Evolutionary conservation across 2,888 invertebrate genomes (phyloP).

Genomic region (Busseola fusca): DNA sequence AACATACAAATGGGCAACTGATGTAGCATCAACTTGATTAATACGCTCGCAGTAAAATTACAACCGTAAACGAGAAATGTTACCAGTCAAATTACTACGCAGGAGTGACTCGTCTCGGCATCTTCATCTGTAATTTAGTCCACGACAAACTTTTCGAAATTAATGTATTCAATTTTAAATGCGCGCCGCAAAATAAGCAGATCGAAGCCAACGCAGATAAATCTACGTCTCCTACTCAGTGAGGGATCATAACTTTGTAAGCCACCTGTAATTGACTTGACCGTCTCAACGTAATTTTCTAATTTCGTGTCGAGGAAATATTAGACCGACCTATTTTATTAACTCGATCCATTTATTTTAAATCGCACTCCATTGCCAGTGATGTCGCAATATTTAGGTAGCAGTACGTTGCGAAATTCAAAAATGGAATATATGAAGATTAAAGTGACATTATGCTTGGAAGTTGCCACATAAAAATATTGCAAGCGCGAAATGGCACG

Average conservation of each 20-base stretch:
- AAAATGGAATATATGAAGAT: constrained; percentile 56
- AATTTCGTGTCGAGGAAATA: constrained; percentile 67
- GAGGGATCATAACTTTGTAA: constrained; percentile 81
- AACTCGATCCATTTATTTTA: constrained; percentile 66
- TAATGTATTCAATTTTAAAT: constrained; percentile 78
- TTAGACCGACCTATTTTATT: constrained; percentile 55
- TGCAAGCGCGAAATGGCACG: constrained; percentile 54
- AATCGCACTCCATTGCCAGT: constrained; percentile 37
- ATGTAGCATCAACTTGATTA: constrained; percentile 67
- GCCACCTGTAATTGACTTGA: constrained; percentile 79
- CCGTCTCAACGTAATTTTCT: constrained; percentile 70
- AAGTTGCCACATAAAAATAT: constrained; percentile 58
- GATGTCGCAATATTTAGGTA: constrained; percentile 28
- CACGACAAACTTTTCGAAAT: constrained; percentile 74
- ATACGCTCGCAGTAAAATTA: constrained; percentile 65
- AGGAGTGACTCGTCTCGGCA: constrained; percentile 57
- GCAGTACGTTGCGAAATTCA: constrained; percentile 34
- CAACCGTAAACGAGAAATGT: constrained; percentile 65
- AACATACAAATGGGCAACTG: constrained; percentile 49
- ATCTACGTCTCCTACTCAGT: constrained; percentile 73
- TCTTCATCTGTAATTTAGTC: constrained; percentile 68
- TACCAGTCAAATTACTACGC: constrained; percentile 70
- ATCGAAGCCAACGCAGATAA: constrained; percentile 77
- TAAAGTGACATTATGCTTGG: constrained; percentile 52
- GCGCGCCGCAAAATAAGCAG: constrained; percentile 74